A percentile compares a stretch with the other conserved stretches of the same genome.
Conservation (phyloP, 2,113 vertebrate species). For the Myanophis thanlyinensis region DNA sequence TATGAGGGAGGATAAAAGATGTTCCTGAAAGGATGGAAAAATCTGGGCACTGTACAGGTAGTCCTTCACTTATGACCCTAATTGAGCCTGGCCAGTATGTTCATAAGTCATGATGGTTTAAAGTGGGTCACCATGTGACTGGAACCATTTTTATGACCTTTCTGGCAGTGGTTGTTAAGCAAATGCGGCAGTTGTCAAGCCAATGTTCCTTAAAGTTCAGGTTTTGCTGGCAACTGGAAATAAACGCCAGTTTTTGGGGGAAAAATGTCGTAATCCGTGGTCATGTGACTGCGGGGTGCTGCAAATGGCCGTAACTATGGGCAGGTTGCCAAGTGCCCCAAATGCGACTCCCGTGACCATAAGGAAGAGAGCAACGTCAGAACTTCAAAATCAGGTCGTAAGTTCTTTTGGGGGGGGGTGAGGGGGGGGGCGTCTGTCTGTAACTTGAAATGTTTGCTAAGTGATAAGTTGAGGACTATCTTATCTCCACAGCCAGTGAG, state of each 20-base stretch:
- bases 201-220: background rate
- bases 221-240: background rate
- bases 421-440: background rate
- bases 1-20: background rate
- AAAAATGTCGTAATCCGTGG: accelerated
- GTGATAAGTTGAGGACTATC: background rate
- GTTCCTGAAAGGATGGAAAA: background rate
- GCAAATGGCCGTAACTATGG: background rate
- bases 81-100: background rate
- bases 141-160: background rate
- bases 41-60: background rate
- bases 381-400: background rate
- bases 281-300: background rate
- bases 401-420: background rate
- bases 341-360: background rate
- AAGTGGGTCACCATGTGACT: background rate
- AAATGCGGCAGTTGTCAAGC: background rate
- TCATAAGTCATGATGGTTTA: background rate
- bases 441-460: background rate
- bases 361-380: background rate
- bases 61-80: background rate
- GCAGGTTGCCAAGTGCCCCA: background rate
- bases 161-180: background rate
- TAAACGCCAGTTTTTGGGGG: background rate
- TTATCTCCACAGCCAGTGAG: background rate